Base-by-base conservation (phyloP, 1,140 invertebrate species). In the Copidosoma floridanum region DNA sequence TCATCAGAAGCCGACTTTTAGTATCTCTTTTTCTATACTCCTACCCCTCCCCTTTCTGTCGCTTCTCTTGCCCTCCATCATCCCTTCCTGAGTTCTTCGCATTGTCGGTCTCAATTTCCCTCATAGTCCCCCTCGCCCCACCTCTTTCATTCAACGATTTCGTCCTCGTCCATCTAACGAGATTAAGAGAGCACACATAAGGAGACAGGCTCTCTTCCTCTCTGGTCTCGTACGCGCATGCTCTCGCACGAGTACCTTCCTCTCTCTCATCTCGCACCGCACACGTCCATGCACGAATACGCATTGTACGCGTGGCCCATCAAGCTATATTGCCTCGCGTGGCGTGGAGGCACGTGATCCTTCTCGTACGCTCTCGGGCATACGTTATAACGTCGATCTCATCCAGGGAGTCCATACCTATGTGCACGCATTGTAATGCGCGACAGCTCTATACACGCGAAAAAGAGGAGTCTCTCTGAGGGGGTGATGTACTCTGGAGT, bases 151-250 rank as follows among this genome's bases (percentile, higher is more conserved):
- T n/a, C 47, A 44, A 58, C 37, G 57, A 58, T 26, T 58, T 52
- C 21, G 57, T 58, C 57, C 47, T 58, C 52, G 57, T 58, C 47
- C 48, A 52, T 43, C 56, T 57, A 57, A 57, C 37, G 37, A 57
- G 21, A 24, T 48, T 26, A 21, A 29, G 29, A 52, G 20, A 24
- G 12, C 2, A 18, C n/a, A n/a, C n/a, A n/a, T n/a, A n/a, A n/a
- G n/a, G n/a, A n/a, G n/a, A n/a, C n/a, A n/a, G n/a, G n/a, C n/a
- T n/a, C n/a, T n/a, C n/a, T n/a, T n/a, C 41, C n/a, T 32, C 7
- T 47, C 14, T n/a, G 40, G 3, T 38, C 37, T 40, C 37, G 52
- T 24, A 11, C 29, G 24, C 20, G 7, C 47, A 27, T 3, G 27
- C 16, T 16, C 14, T 23, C 35, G 20, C 8, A 8, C 7, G 14